Evolutionary conservation across 2,888 invertebrate species (phyloP), one percentile per base, ranked within the genome.

Genomic region (Polylopha cassiicola): DNA sequence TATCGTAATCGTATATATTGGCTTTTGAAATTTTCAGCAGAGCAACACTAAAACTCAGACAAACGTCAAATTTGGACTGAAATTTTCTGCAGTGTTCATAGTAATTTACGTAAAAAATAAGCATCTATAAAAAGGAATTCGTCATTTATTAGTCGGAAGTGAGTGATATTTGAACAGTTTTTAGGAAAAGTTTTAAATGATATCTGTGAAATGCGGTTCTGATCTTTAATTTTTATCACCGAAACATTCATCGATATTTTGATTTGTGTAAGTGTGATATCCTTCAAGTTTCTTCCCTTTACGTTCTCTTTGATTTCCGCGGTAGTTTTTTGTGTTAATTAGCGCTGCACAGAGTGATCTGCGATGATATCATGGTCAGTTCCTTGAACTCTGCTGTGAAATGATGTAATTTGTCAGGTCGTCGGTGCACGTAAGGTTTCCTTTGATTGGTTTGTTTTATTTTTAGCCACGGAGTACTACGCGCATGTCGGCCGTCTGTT

Each of bases 301-400:
- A 14, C 26, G 33, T 37, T 46, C 37, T 31, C 37, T 48, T 42
- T 36, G 45, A 46, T 39, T 44, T 41, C 41, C 43, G 50, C 49
- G 52, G 28, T 46, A 48, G 26, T 33, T 38, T 37, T 41, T 37
- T 37, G 27, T 47, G 43, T 46, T 43, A 49, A 58, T 67, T 60
- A 53, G 52, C 51, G 47, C 51, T 55, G 63, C 64, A 67, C 64
- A 67, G 64, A 65, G 55, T 56, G 62, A 55, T 65, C 62, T 50
- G 61, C 52, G 68, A 65, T 81, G 73, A 79, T 77, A 82, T 79
- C 79, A 81, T 53, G 49, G 51, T 59, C 45, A 47, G 67, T 65
- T 66, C 65, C 67, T 70, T 70, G 65, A 70, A 64, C 66, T 64
- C 62, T 50, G 46, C 47, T 48, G 52, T 46, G 44, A 41, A 55